Base-by-base conservation (phyloP, 2,797 vertebrate genomes). In the Sebastes iracundus region DNA sequence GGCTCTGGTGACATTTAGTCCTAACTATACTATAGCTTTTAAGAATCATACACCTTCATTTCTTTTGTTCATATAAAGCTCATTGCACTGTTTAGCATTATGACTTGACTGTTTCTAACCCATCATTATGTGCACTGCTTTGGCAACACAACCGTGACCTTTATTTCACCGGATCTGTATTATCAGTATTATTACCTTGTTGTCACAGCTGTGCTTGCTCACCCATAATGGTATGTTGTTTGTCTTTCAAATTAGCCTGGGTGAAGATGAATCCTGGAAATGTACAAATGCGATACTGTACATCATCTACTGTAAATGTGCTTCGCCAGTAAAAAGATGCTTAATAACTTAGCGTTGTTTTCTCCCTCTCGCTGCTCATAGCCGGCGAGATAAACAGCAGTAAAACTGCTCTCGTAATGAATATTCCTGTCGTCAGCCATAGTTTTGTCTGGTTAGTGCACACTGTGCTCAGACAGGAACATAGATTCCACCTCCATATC, bases 171-270 rank as follows among this genome's bases (percentile, higher is more conserved):
- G 20, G 70, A 77, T 77, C 64, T 62, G 49, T 32, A 49, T 79
- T 62, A 83, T 86, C 74, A 58, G 67, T 69, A 18, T 81, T 66
- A 76, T 83, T 76, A 80, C 38, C 58, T 66, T 74, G 72, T 79
- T 75, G 67, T 70, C 74, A 72, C 77, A 88, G 84, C 84, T 85
- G 75, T 84, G 88, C 90, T 90, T 93, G 72, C 81, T 84, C 67
- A 77, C 28, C 61, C 79, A 59, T 69, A 61, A 77, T 79, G 68
- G 25, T 35, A 79, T 79, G 75, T 71, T 52, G 42, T 79, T 79
- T 90, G 72, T 65, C 64, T 81, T 38, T 86, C 20, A 72, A 81
- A 85, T 81, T 20, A 83, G 58, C 67, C 42, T 35, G 28, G 1
- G 6, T 66, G 59, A 71, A 77, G 60, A 84, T 63, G 8, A 71